These are phyloP conservation scores for Amblyjoppa fuscipennis DNA, from an alignment of 2,888 invertebrate genomes.

Conservation along the genomic window DNA sequence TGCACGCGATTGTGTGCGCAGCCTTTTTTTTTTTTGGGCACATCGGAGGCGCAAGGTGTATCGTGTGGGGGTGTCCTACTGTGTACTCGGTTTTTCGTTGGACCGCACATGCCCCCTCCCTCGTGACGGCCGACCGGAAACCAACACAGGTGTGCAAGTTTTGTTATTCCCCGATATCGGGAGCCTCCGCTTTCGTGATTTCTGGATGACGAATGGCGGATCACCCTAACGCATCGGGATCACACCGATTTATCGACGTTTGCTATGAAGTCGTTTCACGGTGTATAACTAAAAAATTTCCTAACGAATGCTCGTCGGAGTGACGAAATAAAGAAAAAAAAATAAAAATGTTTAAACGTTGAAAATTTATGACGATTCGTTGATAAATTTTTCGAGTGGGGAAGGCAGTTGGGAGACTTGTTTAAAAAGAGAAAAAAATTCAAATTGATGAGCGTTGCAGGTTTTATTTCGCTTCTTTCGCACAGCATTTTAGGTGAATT, in stretches of 20 bases:
- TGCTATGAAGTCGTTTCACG: neutral
- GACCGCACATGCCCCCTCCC: slow-evolving; percentile 29
- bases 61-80: slow-evolving; percentile 26
- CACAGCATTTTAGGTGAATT: no score
- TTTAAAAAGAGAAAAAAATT: no score
- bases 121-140: neutral
- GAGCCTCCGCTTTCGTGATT: slow-evolving; percentile 51
- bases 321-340: neutral
- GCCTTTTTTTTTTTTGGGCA: neutral
- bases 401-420: no score
- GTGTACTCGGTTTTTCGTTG: slow-evolving; percentile 25
- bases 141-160: slow-evolving; percentile 24
- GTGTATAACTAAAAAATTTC: slow-evolving; percentile 10
- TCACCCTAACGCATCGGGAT: slow-evolving; percentile 36
- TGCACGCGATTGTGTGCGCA: no score
- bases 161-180: slow-evolving; percentile 4
- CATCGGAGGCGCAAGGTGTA: slow-evolving; percentile 24
- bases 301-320: neutral
- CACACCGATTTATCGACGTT: slow-evolving; percentile 47
- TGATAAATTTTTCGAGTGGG: no score
- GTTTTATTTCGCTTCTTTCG: no score
- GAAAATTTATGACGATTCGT: no score
- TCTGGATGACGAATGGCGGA: slow-evolving; percentile 52
- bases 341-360: neutral
- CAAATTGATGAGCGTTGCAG: no score